These are phyloP conservation scores for Sebastes jordani DNA, from an alignment of 2,797 vertebrate genomes.

Conservation along the genomic window DNA sequence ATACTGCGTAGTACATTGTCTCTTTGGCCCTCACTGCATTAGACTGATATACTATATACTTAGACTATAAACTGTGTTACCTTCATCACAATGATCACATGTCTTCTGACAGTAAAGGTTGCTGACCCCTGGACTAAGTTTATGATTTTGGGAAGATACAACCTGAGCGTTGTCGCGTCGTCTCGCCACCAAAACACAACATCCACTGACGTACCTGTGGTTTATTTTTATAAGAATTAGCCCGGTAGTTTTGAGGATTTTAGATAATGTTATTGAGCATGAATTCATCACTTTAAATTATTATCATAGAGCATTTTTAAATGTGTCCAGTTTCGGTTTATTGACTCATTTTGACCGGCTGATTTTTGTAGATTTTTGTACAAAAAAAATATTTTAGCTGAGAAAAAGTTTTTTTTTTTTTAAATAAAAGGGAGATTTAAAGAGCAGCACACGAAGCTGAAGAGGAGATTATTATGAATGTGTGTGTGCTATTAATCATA, in stretches of 20 bases:
- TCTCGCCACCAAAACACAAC: neutral
- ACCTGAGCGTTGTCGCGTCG: neutral
- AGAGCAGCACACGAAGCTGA: neutral
- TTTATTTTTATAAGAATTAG: neutral
- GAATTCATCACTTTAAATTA: constrained; percentile 35
- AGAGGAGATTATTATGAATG: constrained; percentile 78
- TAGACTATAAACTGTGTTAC: no score
- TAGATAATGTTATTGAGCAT: neutral
- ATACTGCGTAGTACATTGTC: no score
- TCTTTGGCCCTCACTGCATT: no score
- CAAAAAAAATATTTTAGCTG: constrained; percentile 70
- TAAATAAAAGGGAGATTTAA: constrained; percentile 22
- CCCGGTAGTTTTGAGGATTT: neutral
- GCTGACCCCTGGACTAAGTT: no score
- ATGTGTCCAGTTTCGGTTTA: neutral
- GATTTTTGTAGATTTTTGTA: constrained; percentile 63
- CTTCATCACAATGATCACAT: no score
- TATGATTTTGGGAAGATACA: neutral
- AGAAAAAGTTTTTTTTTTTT: constrained; percentile 8
- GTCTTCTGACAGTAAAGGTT: no score
- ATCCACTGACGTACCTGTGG: neutral
- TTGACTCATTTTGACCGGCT: neutral
- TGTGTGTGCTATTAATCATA: constrained; percentile 84
- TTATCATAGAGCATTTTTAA: constrained; percentile 2
- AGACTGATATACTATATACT: no score